phyloP scores from a whole-genome alignment of 2,888 invertebrate genomes.

The Drosophila affinis region DNA sequence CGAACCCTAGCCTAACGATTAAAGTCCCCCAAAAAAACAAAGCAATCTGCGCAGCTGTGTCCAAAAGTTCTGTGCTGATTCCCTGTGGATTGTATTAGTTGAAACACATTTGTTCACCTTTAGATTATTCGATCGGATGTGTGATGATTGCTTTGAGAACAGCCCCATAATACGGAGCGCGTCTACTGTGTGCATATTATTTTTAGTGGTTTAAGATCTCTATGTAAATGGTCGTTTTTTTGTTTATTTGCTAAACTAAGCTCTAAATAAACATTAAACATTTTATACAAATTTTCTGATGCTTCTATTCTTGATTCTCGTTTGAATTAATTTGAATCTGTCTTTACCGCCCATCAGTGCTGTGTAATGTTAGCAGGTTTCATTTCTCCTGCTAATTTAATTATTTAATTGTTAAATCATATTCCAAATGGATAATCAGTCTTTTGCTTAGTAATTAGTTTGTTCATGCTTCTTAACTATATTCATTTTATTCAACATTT shows the following conservation, averaged over 20 bases:
- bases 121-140: slow-evolving; percentile 36
- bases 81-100: slow-evolving; percentile 24
- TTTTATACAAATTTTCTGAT: slow-evolving; percentile 30
- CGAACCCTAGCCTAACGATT: background rate
- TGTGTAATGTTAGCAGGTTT: background rate
- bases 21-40: background rate
- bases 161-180: slow-evolving; percentile 7
- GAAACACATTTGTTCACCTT: slow-evolving; percentile 44
- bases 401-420: no score
- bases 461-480: no score
- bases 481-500: no score
- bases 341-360: background rate
- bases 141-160: slow-evolving; percentile 34
- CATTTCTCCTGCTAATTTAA: no score
- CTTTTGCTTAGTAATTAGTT: no score
- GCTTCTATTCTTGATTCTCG: background rate
- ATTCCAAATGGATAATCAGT: no score
- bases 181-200: slow-evolving; percentile 48
- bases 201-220: slow-evolving; percentile 70
- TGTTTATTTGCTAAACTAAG: slow-evolving; percentile 61
- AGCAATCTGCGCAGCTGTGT: slow-evolving; percentile 11
- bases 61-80: background rate
- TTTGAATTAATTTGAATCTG: background rate
- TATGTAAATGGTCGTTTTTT: slow-evolving; percentile 66
- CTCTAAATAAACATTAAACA: slow-evolving; percentile 41